Percentiles rank a stretch among this genome's conserved stretches.
These are phyloP conservation scores for Lithophane socia DNA, from an alignment of 2,888 invertebrate genomes.

Conservation along the genomic window DNA sequence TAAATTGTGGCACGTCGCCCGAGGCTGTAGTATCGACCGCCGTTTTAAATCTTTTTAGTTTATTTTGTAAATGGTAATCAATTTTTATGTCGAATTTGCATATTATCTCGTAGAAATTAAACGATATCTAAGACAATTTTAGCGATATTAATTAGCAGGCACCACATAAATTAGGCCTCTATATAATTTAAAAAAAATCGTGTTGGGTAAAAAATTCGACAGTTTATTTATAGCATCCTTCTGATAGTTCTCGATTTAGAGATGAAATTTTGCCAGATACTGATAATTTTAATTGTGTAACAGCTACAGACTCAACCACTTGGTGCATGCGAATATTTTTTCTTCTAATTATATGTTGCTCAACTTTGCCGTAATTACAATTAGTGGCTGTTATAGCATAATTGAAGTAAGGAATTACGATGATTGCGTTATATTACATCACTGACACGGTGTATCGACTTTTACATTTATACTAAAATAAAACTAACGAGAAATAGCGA, in stretches of 20 bases:
- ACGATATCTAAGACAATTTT: constrained; percentile 8
- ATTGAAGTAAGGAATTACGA: constrained; percentile 48
- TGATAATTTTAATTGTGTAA: constrained; percentile 33
- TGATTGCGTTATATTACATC: constrained; percentile 59
- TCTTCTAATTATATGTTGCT: constrained; percentile 68
- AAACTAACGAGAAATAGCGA: constrained; percentile 45
- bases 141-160: constrained; percentile 6
- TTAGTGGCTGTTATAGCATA: constrained; percentile 62
- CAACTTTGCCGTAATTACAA: constrained; percentile 69
- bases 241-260: constrained; percentile 6
- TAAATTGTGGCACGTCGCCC: constrained; percentile 46
- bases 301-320: constrained; percentile 12
- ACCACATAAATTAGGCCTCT: constrained; percentile 13
- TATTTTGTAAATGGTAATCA: constrained; percentile 34
- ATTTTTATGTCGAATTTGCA: constrained; percentile 39
- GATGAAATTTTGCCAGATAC: not conserved
- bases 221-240: constrained; percentile 12
- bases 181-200: not conserved
- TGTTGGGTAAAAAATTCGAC: constrained; percentile 3
- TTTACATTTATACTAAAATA: constrained; percentile 52
- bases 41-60: constrained; percentile 40
- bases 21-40: constrained; percentile 29
- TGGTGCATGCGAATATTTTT: constrained; percentile 53
- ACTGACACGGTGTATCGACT: constrained; percentile 60
- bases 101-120: constrained; percentile 24